Conservation (phyloP, 2,888 invertebrate genomes). For the Melipona beecheii region DNA sequence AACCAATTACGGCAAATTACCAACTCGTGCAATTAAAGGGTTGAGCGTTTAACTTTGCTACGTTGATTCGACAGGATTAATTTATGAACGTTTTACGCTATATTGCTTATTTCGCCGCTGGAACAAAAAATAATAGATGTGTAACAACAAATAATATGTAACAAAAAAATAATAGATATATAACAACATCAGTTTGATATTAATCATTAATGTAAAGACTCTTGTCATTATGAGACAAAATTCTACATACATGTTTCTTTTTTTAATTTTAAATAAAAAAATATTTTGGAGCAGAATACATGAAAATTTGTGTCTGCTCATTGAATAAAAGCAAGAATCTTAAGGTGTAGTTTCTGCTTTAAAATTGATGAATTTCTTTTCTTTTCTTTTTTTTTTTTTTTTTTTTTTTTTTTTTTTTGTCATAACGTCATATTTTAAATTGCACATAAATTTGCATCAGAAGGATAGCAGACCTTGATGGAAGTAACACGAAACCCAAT, state of each 20-base stretch:
- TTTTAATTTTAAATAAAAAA: too few relatives aligned
- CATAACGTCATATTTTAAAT: neutral
- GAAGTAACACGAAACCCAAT: slow-evolving; percentile 36
- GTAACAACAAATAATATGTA: neutral
- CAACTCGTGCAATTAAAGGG: slow-evolving; percentile 49
- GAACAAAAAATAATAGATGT: neutral
- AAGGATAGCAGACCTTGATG: slow-evolving; percentile 35
- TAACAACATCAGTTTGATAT: neutral
- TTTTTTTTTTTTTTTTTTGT: too few relatives aligned
- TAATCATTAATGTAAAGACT: too few relatives aligned
- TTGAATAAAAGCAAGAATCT: too few relatives aligned
- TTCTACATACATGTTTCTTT: too few relatives aligned
- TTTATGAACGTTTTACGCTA: slow-evolving; percentile 45
- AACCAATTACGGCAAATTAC: slow-evolving; percentile 52
- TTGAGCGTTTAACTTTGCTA: slow-evolving; percentile 44
- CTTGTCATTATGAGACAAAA: too few relatives aligned
- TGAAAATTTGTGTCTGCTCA: too few relatives aligned
- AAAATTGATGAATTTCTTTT: neutral
- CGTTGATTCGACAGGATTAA: slow-evolving; percentile 56
- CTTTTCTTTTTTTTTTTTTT: neutral
- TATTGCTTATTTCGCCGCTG: slow-evolving; percentile 22
- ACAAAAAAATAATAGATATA: neutral
- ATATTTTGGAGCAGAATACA: too few relatives aligned
- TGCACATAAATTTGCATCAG: slow-evolving; percentile 49
- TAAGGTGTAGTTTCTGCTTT: neutral